Evolutionary conservation across 2,797 vertebrate species (phyloP), one percentile per base, ranked within the genome.

Genomic region (Holocentrus rufus): DNA sequence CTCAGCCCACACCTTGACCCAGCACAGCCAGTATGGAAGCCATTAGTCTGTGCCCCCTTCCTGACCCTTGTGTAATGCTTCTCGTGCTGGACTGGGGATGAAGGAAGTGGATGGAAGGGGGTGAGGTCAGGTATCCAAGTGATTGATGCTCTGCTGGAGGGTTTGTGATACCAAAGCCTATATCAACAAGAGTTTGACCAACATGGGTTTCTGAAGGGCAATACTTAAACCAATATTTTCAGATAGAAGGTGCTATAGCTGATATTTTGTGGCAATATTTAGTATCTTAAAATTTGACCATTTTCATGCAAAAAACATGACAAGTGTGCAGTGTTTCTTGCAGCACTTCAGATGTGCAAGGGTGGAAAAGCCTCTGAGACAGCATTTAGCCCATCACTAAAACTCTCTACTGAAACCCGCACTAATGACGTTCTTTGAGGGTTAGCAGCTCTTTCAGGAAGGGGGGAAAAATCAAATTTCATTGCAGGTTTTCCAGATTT

Each of bases 71-170:
- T 18, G 17, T 27, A 4, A 6, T 15, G 39, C 22, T 31, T 30
- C 30, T 11, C 7, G 49, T 49, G 65, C 49, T 31, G 17, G 59
- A 68, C 17, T 22, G 34, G 68, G 30, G 18, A 46, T 20, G 62
- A 60, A 39, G 31, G 39, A 14, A 15, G 46, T 25, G 23, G 62
- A 2, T n/a, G n/a, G n/a, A 15, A 17, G 10, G n/a, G 2, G 44
- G 25, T 15, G 18, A 44, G 70, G 62, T 72, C 20, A 58, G 64
- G 59, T 74, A 61, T 57, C 69, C 65, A 72, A 65, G 65, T 74
- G 80, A 76, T 74, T 36, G 77, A 80, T 77, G 73, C 57, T 69
- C 54, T 23, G 47, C 61, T 76, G 62, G 20, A 25, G 63, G 56
- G 18, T 50, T 50, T 62, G 34, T 65, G 76, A 72, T 49, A 66